These are phyloP conservation scores for cattle (Bos taurus) DNA, from an alignment of 2,113 vertebrate species.

Conservation along the genomic window ARS-UCD2.0 NC_037330.1:111441501-111442000, in stretches of 20 bases:
- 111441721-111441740: background rate
- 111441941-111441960: background rate
- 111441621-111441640: background rate
- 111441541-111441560: background rate
- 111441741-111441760: background rate
- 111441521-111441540: background rate
- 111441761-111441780: background rate
- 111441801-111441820: background rate
- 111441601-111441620: background rate
- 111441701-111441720: background rate
- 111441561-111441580: background rate
- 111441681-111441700: background rate
- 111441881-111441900: background rate
- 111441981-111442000: background rate
- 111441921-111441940: background rate
- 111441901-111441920: background rate
- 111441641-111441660: background rate
- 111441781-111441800: background rate
- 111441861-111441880: background rate
- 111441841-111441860: background rate
- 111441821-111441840: background rate
- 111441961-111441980: background rate
- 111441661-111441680: background rate
- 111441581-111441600: background rate
- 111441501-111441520: background rate